Evolutionary conservation across 2,888 invertebrate genomes (phyloP).

Genomic region (Idaea dimidiata): DNA sequence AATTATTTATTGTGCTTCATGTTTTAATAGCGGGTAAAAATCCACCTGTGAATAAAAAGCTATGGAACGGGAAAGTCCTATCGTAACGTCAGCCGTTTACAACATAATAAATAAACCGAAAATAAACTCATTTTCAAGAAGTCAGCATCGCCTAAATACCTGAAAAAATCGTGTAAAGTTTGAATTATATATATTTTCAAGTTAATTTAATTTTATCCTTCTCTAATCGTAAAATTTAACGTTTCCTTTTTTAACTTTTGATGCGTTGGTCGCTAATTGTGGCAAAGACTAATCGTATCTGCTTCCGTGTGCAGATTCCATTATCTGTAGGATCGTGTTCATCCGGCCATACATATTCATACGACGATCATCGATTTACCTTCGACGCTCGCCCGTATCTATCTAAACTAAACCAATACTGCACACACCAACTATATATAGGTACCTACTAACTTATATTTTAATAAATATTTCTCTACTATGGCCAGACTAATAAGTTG

Average conservation of each 20-base stretch:
- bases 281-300: constrained; percentile 66
- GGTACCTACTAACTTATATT: constrained; percentile 7
- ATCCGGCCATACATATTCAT: constrained; percentile 73
- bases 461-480: constrained; percentile 19
- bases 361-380: constrained; percentile 41
- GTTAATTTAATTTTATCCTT: no score
- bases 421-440: constrained; percentile 40
- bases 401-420: constrained; percentile 47
- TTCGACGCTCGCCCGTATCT: constrained; percentile 27
- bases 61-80: no score
- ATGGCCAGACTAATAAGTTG: background rate
- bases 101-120: no score
- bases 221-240: no score
- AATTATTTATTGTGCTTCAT: no score
- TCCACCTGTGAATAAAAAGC: no score
- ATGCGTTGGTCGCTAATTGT: constrained; percentile 56
- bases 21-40: no score
- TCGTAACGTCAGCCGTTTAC: no score
- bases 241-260: constrained; percentile 33
- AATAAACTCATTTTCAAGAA: no score
- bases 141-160: no score
- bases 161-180: no score
- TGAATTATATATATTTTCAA: no score
- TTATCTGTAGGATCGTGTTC: constrained; percentile 70
- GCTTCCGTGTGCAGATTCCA: constrained; percentile 72